Evolutionary conservation across 2,888 invertebrate genomes (phyloP).

Genomic region (Halocaridina rubra): DNA sequence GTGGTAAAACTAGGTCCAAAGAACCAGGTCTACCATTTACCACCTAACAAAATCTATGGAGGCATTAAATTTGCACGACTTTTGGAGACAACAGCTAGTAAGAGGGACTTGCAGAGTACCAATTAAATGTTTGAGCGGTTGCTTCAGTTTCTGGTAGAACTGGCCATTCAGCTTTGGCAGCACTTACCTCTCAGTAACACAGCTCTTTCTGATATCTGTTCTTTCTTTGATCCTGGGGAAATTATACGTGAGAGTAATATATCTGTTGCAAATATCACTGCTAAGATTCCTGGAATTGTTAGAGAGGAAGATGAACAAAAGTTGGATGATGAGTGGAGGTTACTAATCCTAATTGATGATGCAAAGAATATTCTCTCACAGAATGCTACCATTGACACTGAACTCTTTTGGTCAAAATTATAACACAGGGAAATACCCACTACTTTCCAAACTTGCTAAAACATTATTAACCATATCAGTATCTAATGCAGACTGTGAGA

Average conservation of each 20-base stretch:
- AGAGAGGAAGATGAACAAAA: background rate
- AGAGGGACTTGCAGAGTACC: slow-evolving; percentile 6
- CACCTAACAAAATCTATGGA: slow-evolving; percentile 39
- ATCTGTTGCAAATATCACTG: no score
- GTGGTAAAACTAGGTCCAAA: slow-evolving; percentile 28
- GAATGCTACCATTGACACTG: background rate
- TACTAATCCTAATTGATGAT: background rate
- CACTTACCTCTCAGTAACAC: slow-evolving; percentile 41
- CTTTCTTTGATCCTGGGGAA: no score
- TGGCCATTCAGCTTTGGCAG: slow-evolving; percentile 18
- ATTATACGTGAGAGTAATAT: no score
- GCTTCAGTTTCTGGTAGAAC: slow-evolving; percentile 24
- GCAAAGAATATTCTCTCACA: background rate
- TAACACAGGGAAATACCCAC: no score
- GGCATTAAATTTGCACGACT: slow-evolving; percentile 24
- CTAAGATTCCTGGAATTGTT: background rate
- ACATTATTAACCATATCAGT: no score
- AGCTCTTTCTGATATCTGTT: no score
- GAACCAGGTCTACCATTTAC: slow-evolving; percentile 17
- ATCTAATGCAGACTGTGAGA: no score
- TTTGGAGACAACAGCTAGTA: slow-evolving; percentile 8
- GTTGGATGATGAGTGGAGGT: background rate
- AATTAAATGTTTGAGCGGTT: slow-evolving; percentile 18
- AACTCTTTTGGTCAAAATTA: no score
- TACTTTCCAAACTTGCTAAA: no score